A percentile compares a stretch with the other conserved stretches of the same genome.
Evolutionary conservation across 2,113 vertebrate species (phyloP).

Genomic region (Gnathonemus longibarbis): DNA sequence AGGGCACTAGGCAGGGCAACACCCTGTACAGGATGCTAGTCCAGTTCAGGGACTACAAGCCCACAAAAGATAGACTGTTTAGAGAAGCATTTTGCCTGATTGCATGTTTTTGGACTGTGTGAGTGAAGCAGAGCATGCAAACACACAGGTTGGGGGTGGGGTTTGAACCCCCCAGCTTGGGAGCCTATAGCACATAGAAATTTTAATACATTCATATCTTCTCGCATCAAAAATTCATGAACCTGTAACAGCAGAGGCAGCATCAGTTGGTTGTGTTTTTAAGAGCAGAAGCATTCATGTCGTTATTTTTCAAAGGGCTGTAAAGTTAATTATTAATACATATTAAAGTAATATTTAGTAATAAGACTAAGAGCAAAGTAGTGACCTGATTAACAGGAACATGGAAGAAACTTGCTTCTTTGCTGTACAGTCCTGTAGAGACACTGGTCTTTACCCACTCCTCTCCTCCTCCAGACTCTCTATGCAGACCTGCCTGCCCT

Average conservation of each 20-base stretch:
- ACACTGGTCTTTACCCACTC: neutral
- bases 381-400: neutral
- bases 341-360: neutral
- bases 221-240: neutral
- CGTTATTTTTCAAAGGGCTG: neutral
- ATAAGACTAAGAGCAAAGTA: neutral
- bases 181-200: neutral
- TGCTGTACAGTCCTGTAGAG: neutral
- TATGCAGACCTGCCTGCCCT: conserved; percentile 59
- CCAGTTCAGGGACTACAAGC: neutral
- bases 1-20: neutral
- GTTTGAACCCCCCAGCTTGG: neutral
- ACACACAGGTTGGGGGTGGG: neutral
- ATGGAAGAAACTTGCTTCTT: neutral
- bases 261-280: neutral
- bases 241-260: neutral
- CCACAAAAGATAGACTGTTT: neutral
- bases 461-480: conserved; percentile 48
- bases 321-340: neutral
- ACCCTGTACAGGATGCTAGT: neutral
- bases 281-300: neutral
- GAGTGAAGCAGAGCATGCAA: neutral
- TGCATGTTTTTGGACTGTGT: neutral
- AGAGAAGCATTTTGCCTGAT: neutral
- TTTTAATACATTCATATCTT: neutral